These are phyloP conservation scores for Adela reaumurella DNA, from an alignment of 2,888 invertebrate genomes.

Conservation along the genomic window DNA sequence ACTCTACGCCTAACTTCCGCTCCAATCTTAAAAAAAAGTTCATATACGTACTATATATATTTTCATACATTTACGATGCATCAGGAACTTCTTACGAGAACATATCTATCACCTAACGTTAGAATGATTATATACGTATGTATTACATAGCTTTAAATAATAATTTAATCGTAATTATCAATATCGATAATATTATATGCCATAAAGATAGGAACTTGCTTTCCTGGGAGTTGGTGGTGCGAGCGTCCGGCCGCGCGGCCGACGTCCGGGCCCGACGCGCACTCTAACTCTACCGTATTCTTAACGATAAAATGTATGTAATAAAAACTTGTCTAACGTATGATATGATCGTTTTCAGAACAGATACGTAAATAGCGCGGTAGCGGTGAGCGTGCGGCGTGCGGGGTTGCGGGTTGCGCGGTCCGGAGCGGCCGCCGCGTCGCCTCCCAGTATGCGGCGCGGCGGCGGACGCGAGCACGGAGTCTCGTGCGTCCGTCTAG, in stretches of 20 bases:
- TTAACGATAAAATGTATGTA: neutral
- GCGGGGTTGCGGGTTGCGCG: slow-evolving; percentile 29
- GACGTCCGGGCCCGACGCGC: slow-evolving; percentile 37
- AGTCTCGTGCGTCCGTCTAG: neutral
- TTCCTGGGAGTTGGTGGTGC: slow-evolving; percentile 56
- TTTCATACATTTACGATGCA: slow-evolving; percentile 56
- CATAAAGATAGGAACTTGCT: slow-evolving; percentile 61
- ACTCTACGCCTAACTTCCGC: slow-evolving; percentile 55
- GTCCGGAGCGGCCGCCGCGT: slow-evolving; percentile 36
- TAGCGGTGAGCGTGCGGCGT: slow-evolving; percentile 14
- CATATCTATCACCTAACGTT: slow-evolving; percentile 57
- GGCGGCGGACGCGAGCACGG: slow-evolving; percentile 24
- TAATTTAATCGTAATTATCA: slow-evolving; percentile 60
- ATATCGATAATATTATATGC: slow-evolving; percentile 60
- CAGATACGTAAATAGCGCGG: neutral
- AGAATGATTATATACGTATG: slow-evolving; percentile 59
- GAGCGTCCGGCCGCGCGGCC: slow-evolving; percentile 34
- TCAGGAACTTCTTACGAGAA: slow-evolving; percentile 60
- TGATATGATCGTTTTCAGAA: slow-evolving; percentile 31
- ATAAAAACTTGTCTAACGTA: slow-evolving; percentile 55
- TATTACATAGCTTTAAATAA: slow-evolving; percentile 60
- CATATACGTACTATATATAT: slow-evolving; percentile 56
- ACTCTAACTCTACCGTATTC: slow-evolving; percentile 43
- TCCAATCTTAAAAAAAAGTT: slow-evolving; percentile 55
- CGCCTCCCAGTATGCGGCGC: slow-evolving; percentile 52